Percentiles rank a stretch among this genome's conserved stretches.
phyloP scores from a whole-genome alignment of 2,797 vertebrate species.

The Echeneis naucrates region DNA sequence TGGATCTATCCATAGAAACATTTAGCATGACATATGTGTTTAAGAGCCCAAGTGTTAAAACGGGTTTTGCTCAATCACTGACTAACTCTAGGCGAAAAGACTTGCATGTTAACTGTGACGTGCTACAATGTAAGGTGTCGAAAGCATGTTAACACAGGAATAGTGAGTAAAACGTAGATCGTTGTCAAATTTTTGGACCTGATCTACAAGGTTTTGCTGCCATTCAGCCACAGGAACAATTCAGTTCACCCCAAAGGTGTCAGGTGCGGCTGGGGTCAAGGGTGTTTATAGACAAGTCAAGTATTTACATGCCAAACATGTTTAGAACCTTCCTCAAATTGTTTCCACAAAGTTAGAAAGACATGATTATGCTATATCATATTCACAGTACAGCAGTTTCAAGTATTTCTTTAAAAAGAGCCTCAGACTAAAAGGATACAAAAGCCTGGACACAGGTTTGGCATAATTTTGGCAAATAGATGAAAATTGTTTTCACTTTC shows the following conservation, averaged over 20 bases:
- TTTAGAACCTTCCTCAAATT: background rate
- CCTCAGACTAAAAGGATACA: background rate
- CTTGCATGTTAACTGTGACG: background rate
- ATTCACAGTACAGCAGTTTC: background rate
- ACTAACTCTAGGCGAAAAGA: background rate
- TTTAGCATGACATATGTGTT: constrained; percentile 53
- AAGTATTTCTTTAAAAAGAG: background rate
- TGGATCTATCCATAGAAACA: constrained; percentile 41
- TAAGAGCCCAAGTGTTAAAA: constrained; percentile 13
- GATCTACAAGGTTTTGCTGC: constrained; percentile 6
- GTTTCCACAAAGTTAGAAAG: constrained; percentile 11
- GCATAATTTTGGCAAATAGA: background rate
- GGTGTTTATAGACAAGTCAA: constrained; percentile 1
- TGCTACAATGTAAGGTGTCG: background rate
- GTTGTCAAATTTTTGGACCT: constrained; percentile 1
- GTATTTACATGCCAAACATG: constrained; percentile 25
- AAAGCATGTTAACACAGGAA: background rate
- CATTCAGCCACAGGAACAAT: background rate
- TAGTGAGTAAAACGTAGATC: background rate
- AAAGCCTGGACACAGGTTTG: background rate
- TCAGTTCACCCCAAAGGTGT: constrained; percentile 13
- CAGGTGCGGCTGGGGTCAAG: constrained; percentile 22
- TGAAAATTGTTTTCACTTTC: constrained; percentile 6
- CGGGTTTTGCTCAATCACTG: constrained; percentile 3
- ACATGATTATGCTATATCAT: background rate